Evolutionary conservation across 1,140 invertebrate genomes (phyloP).

Genomic region (Drosophila chauvacae): DNA sequence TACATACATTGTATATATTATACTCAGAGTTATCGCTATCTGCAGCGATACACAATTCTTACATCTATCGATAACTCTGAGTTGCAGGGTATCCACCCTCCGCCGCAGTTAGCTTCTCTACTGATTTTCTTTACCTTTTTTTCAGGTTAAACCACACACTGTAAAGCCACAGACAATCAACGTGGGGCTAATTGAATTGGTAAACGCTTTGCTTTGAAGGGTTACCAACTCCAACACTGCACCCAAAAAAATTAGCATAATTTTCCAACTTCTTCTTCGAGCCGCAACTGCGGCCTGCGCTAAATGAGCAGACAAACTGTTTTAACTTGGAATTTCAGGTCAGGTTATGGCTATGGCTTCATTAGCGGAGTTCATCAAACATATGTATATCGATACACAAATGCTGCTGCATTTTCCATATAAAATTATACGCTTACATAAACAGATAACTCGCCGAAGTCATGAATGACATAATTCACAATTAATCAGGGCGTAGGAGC

Average conservation of each 20-base stretch:
- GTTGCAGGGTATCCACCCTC: not conserved
- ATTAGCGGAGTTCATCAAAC: conserved; percentile 51
- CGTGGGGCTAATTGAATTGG: conserved; percentile 55
- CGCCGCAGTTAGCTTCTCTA: not conserved
- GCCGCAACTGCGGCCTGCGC: conserved; percentile 37
- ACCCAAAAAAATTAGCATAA: conserved; percentile 59
- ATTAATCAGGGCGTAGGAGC: conserved; percentile 33
- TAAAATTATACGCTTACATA: conserved; percentile 44
- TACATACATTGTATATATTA: too few species aligned
- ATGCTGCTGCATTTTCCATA: conserved; percentile 62
- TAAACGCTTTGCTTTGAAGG: conserved; percentile 28
- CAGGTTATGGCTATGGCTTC: conserved; percentile 47
- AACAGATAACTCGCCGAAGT: conserved; percentile 16
- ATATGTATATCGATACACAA: not conserved
- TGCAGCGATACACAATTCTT: too few species aligned
- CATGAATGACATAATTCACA: conserved; percentile 59
- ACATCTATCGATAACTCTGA: too few species aligned
- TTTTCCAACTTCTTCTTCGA: conserved; percentile 55
- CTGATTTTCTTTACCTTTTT: not conserved
- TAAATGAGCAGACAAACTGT: conserved; percentile 61
- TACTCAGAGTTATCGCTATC: too few species aligned
- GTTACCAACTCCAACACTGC: conserved; percentile 13
- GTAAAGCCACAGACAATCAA: conserved; percentile 12
- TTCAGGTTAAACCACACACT: conserved; percentile 20
- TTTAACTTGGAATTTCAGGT: conserved; percentile 17